A percentile compares a stretch with the other conserved stretches of the same genome.
Conservation (phyloP, 2,797 vertebrate genomes). For the Myotis findleyi region DNA sequence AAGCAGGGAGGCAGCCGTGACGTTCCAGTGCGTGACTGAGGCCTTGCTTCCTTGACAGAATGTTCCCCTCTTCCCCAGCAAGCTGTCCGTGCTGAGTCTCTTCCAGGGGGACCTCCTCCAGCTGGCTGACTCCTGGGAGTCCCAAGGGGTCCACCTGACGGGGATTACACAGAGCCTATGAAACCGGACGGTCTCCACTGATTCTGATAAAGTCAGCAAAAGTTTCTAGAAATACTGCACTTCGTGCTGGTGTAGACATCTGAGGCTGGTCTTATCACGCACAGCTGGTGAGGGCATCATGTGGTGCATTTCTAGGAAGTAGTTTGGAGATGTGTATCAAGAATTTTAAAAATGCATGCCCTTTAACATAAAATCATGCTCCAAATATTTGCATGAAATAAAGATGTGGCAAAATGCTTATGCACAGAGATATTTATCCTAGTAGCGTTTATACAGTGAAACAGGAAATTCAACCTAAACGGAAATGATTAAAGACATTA, state of each 20-base stretch:
- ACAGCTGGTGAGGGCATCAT: background rate
- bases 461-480: slow-evolving; percentile 14
- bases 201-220: background rate
- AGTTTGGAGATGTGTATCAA: background rate
- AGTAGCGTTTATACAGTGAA: background rate
- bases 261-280: background rate
- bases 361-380: slow-evolving; percentile 31
- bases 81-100: background rate
- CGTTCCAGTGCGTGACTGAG: background rate
- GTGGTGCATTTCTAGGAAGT: background rate
- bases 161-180: background rate
- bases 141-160: background rate
- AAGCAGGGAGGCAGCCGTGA: background rate
- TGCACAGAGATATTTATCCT: slow-evolving; percentile 16
- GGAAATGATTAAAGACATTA: background rate
- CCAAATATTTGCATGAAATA: slow-evolving; percentile 33
- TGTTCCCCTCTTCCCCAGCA: background rate
- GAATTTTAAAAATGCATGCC: background rate
- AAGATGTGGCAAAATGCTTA: background rate
- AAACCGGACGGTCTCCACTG: background rate
- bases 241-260: background rate
- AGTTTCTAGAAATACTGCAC: background rate
- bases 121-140: background rate
- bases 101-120: background rate
- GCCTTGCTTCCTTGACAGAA: background rate